Base-by-base conservation (phyloP, 1,140 invertebrate species). In the Diplogasteroides magnus region DNA sequence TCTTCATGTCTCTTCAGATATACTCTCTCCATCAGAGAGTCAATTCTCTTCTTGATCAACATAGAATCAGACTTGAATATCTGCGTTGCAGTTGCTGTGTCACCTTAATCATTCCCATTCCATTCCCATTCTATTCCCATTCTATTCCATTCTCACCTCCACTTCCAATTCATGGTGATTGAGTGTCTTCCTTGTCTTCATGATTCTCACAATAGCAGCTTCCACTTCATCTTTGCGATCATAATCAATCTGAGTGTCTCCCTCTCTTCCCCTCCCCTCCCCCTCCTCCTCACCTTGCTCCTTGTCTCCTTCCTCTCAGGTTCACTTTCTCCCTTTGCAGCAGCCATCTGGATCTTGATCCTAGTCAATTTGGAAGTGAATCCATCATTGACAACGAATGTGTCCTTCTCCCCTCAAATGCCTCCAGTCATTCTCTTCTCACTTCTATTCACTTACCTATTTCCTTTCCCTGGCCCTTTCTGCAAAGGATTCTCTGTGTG, bases 201-300 rank as follows among this genome's bases (percentile, higher is more conserved):
- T 99, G 79, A 99, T 97, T 79, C 97, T 89, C 61, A 99, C 97
- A 82, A 99, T 97, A 56, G 96, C 95, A 55, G 97, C 97, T 87
- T 99, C 96, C 73, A 99, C 98, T 86, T 98, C 96, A 84, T 98
- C 94, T 85, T 98, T 98, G 71, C 96, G 88, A 85, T 99, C 96
- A 85, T 99, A 96, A 83, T 99, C 96, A 15, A 97, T 77, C 80
- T 79, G 56, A 28, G 61, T n/a, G n/a, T n/a, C n/a, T n/a, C n/a
- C n/a, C n/a, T n/a, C 55, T 19, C 55, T 56, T 56, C 0, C 23
- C 15, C 55, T 56, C 23, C 23, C 23, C 23, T 19, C 15, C 23
- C 60, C 27, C 14, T 61, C n/a, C 1, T 29, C 1, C 68, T 29
- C 59, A 79, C 94, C 87, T 98, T 98, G 80, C 89, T 94, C 78